Evolutionary conservation across 2,113 vertebrate species (phyloP), one percentile per base, ranked within the genome.

Genomic region (Steatornis caripensis): DNA sequence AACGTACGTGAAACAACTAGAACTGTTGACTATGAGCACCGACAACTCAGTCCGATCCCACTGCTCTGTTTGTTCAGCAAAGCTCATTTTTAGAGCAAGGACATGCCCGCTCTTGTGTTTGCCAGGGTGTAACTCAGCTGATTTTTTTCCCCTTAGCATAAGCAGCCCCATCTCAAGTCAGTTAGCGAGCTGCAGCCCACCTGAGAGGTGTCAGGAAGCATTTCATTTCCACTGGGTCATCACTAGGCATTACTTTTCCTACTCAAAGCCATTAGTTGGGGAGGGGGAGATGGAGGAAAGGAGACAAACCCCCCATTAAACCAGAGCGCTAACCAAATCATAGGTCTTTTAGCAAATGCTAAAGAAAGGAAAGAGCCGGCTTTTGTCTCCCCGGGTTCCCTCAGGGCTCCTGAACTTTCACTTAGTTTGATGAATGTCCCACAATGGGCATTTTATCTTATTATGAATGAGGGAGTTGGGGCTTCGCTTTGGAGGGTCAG

Each of bases 331-430:
- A 85, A 90, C 71, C 55, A 66, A 97, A 97, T 92, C 93, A 69
- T 23, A 41, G 70, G 68, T 57, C 88, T 84, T 77, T 20, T 77
- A 90, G 94, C 37, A 48, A 57, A 69, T 12, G 37, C 37, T 84
- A 46, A 61, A 51, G 89, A 57, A 79, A 90, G 80, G n/a, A 77
- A 78, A 95, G 89, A 89, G 72, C n/a, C 37, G 19, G 90, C 93
- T 97, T 95, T 34, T 97, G 97, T 96, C 76, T 90, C 60, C 75
- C 29, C 15, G 11, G 46, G 39, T 3, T 90, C 68, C 83, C 91
- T 66, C 21, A 15, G 94, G 90, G 95, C 96, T 96, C 70, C 43
- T 48, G 87, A 95, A 86, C 83, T 88, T 89, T 68, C 91, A 86
- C 86, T 92, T 74, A 32, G 61, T 51, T 21, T 90, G 95, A 95